Evolutionary conservation across 2,797 vertebrate genomes (phyloP).

Genomic region (Distichodus sexfasciatus): DNA sequence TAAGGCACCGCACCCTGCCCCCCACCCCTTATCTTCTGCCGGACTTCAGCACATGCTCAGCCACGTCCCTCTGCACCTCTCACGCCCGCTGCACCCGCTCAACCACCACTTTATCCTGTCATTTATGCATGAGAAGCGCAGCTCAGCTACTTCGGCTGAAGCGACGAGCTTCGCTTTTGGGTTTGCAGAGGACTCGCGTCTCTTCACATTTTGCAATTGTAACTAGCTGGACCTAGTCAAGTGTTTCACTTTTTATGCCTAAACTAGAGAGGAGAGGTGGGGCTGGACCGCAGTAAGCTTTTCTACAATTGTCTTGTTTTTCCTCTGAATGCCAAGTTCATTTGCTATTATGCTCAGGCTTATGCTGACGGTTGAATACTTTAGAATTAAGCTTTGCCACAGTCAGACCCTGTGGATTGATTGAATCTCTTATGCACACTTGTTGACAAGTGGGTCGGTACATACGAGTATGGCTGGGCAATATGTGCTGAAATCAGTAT

Average conservation of each 20-base stretch:
- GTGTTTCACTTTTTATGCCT: constrained; percentile 33
- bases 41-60: background rate
- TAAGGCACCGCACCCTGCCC: constrained; percentile 55
- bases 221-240: constrained; percentile 18
- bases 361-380: too few relatives aligned
- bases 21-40: background rate
- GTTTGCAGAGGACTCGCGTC: background rate
- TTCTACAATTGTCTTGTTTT: background rate
- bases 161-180: background rate
- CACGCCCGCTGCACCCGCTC: background rate
- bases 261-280: background rate
- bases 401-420: background rate
- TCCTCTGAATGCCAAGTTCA: too few relatives aligned
- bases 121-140: constrained; percentile 9
- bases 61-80: too few relatives aligned
- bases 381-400: background rate
- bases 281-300: background rate
- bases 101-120: background rate
- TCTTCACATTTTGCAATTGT: constrained; percentile 10
- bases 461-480: too few relatives aligned
- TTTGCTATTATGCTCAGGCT: too few relatives aligned
- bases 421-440: background rate
- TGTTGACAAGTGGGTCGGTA: too few relatives aligned
- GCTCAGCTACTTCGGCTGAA: constrained; percentile 10
- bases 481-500: too few relatives aligned